Percentiles rank a stretch among this genome's conserved stretches.
Evolutionary conservation across 37 sponge, comb jelly and placozoan species (phyloP).

Genomic region (Chondrilla cf. caribensis): DNA sequence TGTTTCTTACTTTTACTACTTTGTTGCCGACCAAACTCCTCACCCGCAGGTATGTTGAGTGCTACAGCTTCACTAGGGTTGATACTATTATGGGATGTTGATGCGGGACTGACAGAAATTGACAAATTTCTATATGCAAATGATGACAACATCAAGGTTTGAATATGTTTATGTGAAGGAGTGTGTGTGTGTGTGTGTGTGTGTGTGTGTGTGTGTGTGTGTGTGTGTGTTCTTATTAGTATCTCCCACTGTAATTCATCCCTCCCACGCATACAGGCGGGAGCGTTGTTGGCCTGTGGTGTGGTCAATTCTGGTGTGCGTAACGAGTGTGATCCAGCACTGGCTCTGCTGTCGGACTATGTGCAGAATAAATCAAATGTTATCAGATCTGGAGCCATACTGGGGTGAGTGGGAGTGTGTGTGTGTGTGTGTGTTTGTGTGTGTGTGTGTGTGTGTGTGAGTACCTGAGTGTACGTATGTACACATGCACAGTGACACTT

Average conservation of each 20-base stretch:
- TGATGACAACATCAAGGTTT: conserved; percentile 91
- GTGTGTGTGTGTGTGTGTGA: too few relatives aligned
- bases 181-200: background rate
- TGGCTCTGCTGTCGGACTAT: conserved; percentile 94
- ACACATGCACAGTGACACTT: too few relatives aligned
- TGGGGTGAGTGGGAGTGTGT: conserved; percentile 25
- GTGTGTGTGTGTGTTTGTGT: too few relatives aligned
- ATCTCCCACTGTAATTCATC: background rate
- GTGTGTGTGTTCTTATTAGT: background rate
- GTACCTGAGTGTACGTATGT: too few relatives aligned
- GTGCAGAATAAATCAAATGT: conserved; percentile 63
- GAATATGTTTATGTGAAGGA: background rate
- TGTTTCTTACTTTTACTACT: too few relatives aligned
- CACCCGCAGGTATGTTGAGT: conserved; percentile 88
- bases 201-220: background rate
- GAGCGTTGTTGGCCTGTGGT: conserved; percentile 97
- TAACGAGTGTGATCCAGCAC: conserved; percentile 98
- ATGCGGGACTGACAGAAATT: conserved; percentile 93
- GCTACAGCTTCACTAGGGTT: conserved; percentile 98
- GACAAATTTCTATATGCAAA: conserved; percentile 95
- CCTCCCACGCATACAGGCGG: conserved; percentile 50
- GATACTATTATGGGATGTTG: conserved; percentile 98
- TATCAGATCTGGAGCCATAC: conserved; percentile 83
- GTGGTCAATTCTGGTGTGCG: conserved; percentile 94
- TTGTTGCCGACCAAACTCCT: background rate